Percentiles rank a stretch among this genome's conserved stretches.
phyloP scores from a whole-genome alignment of 2,888 invertebrate species.

The Melieria crassipennis region DNA sequence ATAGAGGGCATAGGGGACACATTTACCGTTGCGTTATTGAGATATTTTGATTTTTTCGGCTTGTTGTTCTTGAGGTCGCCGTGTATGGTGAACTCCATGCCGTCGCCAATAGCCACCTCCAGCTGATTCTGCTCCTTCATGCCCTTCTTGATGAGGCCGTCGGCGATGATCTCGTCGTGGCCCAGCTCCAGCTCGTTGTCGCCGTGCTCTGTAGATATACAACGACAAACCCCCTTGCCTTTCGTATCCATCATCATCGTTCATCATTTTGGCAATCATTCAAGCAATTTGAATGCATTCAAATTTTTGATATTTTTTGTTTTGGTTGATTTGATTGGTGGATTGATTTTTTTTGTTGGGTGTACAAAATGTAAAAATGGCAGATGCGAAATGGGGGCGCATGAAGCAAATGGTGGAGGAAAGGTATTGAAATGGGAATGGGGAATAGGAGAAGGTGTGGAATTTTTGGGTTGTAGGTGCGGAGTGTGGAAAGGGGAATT shows the following conservation, averaged over 20 bases:
- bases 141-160: slow-evolving; percentile 86
- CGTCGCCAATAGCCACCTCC: slow-evolving; percentile 91
- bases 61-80: slow-evolving; percentile 86
- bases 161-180: slow-evolving; percentile 78
- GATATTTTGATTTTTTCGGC: slow-evolving; percentile 82
- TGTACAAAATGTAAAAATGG: background rate
- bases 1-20: too few species aligned
- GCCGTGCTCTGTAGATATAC: slow-evolving; percentile 75
- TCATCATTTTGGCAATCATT: slow-evolving; percentile 38
- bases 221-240: slow-evolving; percentile 70
- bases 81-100: slow-evolving; percentile 93
- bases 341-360: slow-evolving; percentile 3
- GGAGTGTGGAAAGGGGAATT: too few species aligned
- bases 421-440: slow-evolving; percentile 7
- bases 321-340: slow-evolving; percentile 3
- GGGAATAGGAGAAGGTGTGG: background rate
- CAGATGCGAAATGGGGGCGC: slow-evolving; percentile 8
- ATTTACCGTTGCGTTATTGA: slow-evolving; percentile 79
- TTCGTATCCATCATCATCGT: slow-evolving; percentile 62
- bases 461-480: too few species aligned
- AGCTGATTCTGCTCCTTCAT: slow-evolving; percentile 89
- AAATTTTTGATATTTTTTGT: slow-evolving; percentile 6
- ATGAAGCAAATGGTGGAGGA: background rate
- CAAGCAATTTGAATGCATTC: slow-evolving; percentile 32
- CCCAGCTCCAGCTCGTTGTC: slow-evolving; percentile 74